Conservation (phyloP, 2,113 vertebrate species). For the Phaethon lepturus region DNA sequence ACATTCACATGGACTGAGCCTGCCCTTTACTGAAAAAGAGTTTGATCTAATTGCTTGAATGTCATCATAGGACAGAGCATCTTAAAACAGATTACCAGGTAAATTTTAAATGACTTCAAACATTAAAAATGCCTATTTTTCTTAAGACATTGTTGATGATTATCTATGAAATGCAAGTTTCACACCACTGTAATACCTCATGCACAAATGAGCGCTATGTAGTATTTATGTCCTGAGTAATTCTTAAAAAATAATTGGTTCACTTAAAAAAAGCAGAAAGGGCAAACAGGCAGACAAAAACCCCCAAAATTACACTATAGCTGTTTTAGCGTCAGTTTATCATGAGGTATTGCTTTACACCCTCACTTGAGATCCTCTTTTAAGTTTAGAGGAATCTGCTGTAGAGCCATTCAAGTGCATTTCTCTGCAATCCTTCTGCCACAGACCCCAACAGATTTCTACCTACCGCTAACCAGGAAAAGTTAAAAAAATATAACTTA, state of each 20-base stretch:
- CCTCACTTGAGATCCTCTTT: neutral
- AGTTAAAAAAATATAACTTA: constrained; percentile 15
- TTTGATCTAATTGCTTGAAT: constrained; percentile 49
- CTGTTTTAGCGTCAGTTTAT: neutral
- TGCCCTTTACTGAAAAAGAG: constrained; percentile 32
- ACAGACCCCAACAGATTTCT: constrained; percentile 32
- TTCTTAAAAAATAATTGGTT: neutral
- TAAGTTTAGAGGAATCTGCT: neutral
- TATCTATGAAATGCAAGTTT: neutral
- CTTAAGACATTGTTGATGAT: neutral
- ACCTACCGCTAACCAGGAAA: neutral
- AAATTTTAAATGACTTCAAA: neutral
- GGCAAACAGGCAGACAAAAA: neutral
- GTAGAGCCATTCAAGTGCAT: neutral
- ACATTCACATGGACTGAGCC: neutral
- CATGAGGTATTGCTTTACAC: neutral
- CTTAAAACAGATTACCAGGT: neutral
- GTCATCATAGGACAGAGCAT: neutral
- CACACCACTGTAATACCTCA: neutral
- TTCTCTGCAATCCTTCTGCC: neutral
- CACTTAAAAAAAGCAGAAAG: neutral
- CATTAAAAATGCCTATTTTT: neutral
- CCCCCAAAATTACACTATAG: fast-evolving
- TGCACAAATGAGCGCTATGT: neutral
- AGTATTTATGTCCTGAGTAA: neutral